Base-by-base conservation (phyloP, 1,140 invertebrate genomes). In the Papilio dardanus region DNA sequence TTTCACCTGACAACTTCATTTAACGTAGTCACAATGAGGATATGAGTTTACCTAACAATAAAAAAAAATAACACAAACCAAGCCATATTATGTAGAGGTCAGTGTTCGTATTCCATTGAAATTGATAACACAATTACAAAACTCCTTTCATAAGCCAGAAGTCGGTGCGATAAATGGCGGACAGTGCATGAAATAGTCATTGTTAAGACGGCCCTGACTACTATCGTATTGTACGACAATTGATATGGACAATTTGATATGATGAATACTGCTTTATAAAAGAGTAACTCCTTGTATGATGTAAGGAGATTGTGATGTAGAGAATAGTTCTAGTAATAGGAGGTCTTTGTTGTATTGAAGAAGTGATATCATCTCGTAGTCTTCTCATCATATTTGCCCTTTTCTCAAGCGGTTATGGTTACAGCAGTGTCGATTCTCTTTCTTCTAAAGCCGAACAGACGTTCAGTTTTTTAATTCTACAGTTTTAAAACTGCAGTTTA, bases 181-280 rank as follows among this genome's bases (percentile, higher is more conserved):
- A 14, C 54, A 4, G 54, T 62, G 24, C 14, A 62, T 62, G 24
- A 62, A 62, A 62, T 62, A 62, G 54, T 62, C 54, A 62, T 62
- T 62, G 54, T 62, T 24, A 62, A 62, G 54, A 62, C 24, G 54
- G 54, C 54, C 54, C 54, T 62, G 54, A 24, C 54, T 62, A 62
- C 54, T 62, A 28, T 62, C 19, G 2, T 30, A 62, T 62, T 58
- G 50, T 58, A 16, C 54, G 21, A 14, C 54, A 62, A 62, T 62
- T 62, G 54, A 62, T 62, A 62, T 14, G 54, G 54, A 62, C 54
- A 28, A 62, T 62, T 62, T 62, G 54, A 62, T 24, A 62, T 30
- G 54, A 62, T 62, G 54, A 30, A 62, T 54, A 28, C 12, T 62
- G 12, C 12, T 12, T 19, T 62, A 62, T 62, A 28, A 62, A 28